These are phyloP conservation scores for Clarias batrachus DNA, from an alignment of 2,113 vertebrate species.

Conservation along the genomic window DNA sequence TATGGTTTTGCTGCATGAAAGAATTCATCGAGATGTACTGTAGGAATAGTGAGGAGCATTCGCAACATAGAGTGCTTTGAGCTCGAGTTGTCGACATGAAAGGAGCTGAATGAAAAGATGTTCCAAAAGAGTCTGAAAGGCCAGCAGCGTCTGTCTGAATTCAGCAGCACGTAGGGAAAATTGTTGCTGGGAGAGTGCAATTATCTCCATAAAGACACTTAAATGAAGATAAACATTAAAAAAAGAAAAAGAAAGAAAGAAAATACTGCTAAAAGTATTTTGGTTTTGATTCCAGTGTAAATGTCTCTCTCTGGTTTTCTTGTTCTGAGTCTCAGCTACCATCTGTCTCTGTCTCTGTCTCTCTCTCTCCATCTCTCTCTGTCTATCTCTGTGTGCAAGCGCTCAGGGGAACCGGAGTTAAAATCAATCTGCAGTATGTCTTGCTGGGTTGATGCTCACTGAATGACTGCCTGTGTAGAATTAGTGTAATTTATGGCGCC, in stretches of 20 bases:
- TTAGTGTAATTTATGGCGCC: conserved; percentile 45
- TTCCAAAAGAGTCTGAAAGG: conserved; percentile 40
- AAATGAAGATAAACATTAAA: conserved; percentile 5
- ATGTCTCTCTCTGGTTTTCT: conserved; percentile 9
- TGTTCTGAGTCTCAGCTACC: neutral
- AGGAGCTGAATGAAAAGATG: conserved; percentile 35
- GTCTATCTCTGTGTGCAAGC: conserved; percentile 40
- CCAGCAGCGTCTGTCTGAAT: conserved; percentile 24
- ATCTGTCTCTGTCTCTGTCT: conserved; percentile 38
- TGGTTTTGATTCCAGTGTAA: conserved; percentile 25
- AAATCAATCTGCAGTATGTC: conserved; percentile 52
- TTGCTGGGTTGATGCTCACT: conserved; percentile 29
- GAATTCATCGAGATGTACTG: conserved; percentile 27
- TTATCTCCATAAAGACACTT: conserved; percentile 48
- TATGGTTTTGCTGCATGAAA: conserved; percentile 1
- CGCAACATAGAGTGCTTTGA: conserved; percentile 22
- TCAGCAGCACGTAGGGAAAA: conserved; percentile 19
- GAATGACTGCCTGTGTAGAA: conserved; percentile 35
- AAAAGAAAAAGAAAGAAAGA: neutral
- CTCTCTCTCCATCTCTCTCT: conserved; percentile 31
- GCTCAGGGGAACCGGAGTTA: conserved; percentile 50
- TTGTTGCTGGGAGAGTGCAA: conserved; percentile 37
- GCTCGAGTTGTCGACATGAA: conserved; percentile 34
- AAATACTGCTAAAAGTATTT: conserved; percentile 35
- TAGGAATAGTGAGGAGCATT: conserved; percentile 29